Evolutionary conservation across 1,140 invertebrate genomes (phyloP), one percentile per base, ranked within the genome.

Genomic region (Daktulosphaira vitifoliae): DNA sequence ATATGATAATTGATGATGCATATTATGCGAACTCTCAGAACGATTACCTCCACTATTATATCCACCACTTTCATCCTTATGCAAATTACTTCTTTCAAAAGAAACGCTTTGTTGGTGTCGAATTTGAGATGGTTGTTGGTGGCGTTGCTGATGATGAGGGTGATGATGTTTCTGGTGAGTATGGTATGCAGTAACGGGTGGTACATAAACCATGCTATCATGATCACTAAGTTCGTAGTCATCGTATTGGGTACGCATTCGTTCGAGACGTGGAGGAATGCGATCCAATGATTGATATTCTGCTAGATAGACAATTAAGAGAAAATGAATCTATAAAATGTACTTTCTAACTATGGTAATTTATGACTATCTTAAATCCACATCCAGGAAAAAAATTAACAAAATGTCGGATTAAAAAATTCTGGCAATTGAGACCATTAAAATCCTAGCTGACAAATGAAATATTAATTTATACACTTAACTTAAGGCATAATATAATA

Each of bases 171-270:
- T 22, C 3, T 44, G 54, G 48, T 39, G 62, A 29, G 22, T 23
- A 20, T 20, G 56, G 49, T 48, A 65, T 23, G 25, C 56, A 37
- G 50, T 53, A 38, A 37, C 59, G 15, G 37, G 29, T 2, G 54
- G 33, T 16, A 49, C 46, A 18, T 65, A 59, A 16, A 65, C 59
- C 48, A 59, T 59, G 56, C 66, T 59, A 25, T 65, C 56, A 18
- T 65, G 56, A 7, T 46, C 59, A 51, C 65, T 54, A 15, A 52
- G 56, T 37, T 56, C 65, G 48, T 68, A 54, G 33, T 66, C 68
- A 18, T 68, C 64, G 65, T 70, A 68, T 11, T 70, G 66, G 39
- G 69, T 56, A 2, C 42, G 56, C 48, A 64, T 59, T 46, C 66
- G 56, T 22, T 67, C 66, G 2, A 67, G 48, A n/a, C 59, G 66